phyloP scores from a whole-genome alignment of 2,888 invertebrate species.

The Euspilapteryx auroguttella region DNA sequence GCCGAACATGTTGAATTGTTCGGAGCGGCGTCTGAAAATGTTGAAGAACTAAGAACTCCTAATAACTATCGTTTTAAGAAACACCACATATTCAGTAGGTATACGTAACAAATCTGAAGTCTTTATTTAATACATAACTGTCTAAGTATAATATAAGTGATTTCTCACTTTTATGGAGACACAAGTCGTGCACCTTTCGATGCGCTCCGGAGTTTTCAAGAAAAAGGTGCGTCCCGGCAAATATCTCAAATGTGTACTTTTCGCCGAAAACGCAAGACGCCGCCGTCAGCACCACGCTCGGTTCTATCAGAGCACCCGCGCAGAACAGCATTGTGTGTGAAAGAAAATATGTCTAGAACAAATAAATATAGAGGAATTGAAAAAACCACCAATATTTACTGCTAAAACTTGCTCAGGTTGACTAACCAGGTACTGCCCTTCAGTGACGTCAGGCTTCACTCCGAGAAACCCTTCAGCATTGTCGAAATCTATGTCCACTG shows the following conservation, averaged over 20 bases:
- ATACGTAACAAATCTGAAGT: too few species aligned
- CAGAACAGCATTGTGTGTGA: constrained; percentile 48
- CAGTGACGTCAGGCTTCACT: constrained; percentile 15
- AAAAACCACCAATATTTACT: too few species aligned
- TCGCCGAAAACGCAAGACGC: constrained; percentile 38
- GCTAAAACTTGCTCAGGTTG: too few species aligned
- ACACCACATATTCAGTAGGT: too few species aligned
- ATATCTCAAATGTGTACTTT: constrained; percentile 27
- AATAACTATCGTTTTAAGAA: too few species aligned
- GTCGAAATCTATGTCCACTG: constrained; percentile 10
- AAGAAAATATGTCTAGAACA: constrained; percentile 27
- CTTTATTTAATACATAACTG: too few species aligned
- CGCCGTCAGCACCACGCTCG: constrained; percentile 38
- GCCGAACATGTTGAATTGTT: too few species aligned
- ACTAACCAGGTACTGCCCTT: constrained; percentile 37
- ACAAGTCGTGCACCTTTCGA: constrained; percentile 26
- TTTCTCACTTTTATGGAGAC: constrained; percentile 34
- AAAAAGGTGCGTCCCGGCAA: constrained; percentile 32
- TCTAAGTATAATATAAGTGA: too few species aligned
- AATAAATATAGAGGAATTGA: not conserved
- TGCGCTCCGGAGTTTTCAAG: constrained; percentile 18
- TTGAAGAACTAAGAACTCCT: too few species aligned
- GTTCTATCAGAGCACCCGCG: constrained; percentile 32
- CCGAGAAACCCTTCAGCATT: constrained; percentile 10
- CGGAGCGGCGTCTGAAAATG: too few species aligned